A percentile compares a stretch with the other conserved stretches of the same genome.
These are phyloP conservation scores for Xestia sexstrigata DNA, from an alignment of 2,888 invertebrate species.

Conservation along the genomic window DNA sequence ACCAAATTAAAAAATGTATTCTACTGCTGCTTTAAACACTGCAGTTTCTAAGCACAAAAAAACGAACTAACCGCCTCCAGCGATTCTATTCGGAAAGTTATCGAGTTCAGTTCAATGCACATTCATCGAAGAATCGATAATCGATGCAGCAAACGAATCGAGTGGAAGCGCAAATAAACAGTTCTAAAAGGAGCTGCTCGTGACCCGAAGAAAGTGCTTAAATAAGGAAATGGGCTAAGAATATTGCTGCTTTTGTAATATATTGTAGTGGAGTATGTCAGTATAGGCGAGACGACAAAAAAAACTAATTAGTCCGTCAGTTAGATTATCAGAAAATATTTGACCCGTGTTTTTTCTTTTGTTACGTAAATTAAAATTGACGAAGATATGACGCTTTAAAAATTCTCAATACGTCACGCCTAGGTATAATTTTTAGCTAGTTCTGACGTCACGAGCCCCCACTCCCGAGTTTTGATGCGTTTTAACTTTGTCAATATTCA, in stretches of 20 bases:
- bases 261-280: not conserved
- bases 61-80: not conserved
- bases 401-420: too few relatives aligned
- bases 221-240: not conserved
- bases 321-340: too few relatives aligned
- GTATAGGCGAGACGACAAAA: too few relatives aligned
- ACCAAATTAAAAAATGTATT: not conserved
- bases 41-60: not conserved
- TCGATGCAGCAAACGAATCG: slow-evolving; percentile 45
- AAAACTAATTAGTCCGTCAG: too few relatives aligned
- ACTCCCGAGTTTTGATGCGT: too few relatives aligned
- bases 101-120: slow-evolving; percentile 33
- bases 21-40: not conserved
- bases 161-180: slow-evolving; percentile 18
- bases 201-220: slow-evolving; percentile 6
- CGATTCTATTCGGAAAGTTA: slow-evolving; percentile 16
- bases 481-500: too few relatives aligned
- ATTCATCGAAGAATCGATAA: slow-evolving; percentile 49
- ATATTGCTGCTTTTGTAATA: slow-evolving; percentile 11
- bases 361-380: too few relatives aligned
- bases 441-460: too few relatives aligned
- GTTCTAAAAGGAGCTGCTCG: not conserved
- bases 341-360: too few relatives aligned
- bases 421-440: too few relatives aligned
- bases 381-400: too few relatives aligned